Conservation (phyloP, 2,797 vertebrate species). For the Oreochromis mossambicus region DNA sequence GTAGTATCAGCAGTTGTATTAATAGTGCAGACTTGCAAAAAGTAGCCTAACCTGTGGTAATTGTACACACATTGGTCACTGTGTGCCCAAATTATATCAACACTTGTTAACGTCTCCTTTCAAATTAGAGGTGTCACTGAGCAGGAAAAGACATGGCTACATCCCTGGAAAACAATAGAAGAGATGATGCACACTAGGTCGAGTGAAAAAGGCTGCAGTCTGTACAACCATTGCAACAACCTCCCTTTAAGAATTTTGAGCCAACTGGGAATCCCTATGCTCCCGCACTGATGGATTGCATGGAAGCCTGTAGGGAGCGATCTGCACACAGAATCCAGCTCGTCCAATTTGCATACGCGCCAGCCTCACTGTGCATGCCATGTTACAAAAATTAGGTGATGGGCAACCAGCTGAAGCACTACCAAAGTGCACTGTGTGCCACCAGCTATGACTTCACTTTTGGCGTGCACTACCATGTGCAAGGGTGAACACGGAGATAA, state of each 20-base stretch:
- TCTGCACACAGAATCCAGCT: neutral
- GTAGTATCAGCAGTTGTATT: neutral
- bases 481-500: neutral
- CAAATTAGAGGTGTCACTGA: neutral
- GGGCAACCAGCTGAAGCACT: neutral
- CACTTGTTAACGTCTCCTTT: neutral
- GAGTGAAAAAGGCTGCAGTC: neutral
- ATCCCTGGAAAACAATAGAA: neutral
- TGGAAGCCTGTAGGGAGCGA: neutral
- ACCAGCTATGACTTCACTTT: neutral
- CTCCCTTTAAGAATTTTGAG: neutral
- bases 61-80: neutral
- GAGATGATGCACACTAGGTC: neutral
- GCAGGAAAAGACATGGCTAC: neutral
- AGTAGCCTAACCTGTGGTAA: neutral
- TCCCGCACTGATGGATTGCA: neutral
- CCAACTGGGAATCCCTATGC: neutral
- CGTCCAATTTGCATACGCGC: neutral
- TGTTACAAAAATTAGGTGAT: neutral
- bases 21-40: neutral
- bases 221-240: neutral
- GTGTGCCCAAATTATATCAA: neutral
- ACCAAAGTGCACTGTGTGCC: neutral
- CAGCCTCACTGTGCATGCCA: neutral
- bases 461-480: neutral